A percentile compares a stretch with the other conserved stretches of the same genome.
Evolutionary conservation across 2,888 invertebrate species (phyloP).

Genomic region (Prenolepis imparis): DNA sequence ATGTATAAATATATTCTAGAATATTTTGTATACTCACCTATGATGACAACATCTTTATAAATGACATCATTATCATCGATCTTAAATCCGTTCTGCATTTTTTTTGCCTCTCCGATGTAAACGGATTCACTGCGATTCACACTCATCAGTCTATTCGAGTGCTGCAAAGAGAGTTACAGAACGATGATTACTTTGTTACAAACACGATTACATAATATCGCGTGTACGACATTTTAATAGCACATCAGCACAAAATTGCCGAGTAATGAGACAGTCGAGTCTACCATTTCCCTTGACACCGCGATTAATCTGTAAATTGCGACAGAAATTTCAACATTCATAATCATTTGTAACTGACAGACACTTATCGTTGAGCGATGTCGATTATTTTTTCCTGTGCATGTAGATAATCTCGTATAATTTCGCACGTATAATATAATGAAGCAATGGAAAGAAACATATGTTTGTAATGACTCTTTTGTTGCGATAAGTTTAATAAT

Average conservation of each 20-base stretch:
- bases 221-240: slow-evolving; percentile 3
- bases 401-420: neutral
- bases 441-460: neutral
- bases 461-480: neutral
- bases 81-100: slow-evolving; percentile 63
- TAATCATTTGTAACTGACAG: neutral
- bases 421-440: neutral
- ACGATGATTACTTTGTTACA: neutral
- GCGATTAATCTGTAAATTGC: neutral
- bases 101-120: neutral
- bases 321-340: neutral
- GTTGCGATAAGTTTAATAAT: neutral
- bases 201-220: neutral
- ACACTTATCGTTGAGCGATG: neutral
- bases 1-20: neutral
- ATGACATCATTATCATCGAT: slow-evolving; percentile 58
- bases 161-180: slow-evolving; percentile 15
- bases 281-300: neutral
- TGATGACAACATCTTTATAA: slow-evolving; percentile 71
- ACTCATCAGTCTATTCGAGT: slow-evolving; percentile 1
- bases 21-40: slow-evolving; percentile 60
- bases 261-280: neutral
- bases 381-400: neutral
- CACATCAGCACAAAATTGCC: neutral
- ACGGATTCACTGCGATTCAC: slow-evolving; percentile 1